phyloP scores from a whole-genome alignment of 2,113 vertebrate genomes.

The Alaudala cheleensis region DNA sequence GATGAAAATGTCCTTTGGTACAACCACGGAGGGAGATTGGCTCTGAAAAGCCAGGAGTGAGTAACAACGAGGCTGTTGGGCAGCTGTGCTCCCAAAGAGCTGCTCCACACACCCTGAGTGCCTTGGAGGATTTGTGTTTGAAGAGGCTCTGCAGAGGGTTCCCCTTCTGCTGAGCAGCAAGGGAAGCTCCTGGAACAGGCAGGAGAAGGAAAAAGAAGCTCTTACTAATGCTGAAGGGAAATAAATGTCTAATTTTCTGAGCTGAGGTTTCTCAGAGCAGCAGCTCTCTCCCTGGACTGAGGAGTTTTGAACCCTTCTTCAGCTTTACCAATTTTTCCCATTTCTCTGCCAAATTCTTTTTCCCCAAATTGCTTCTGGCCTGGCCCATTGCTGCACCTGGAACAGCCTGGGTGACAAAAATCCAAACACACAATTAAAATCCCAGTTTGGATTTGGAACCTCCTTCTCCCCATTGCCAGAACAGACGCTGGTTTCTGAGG shows the following conservation, averaged over 20 bases:
- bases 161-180: not conserved
- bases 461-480: not conserved
- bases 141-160: not conserved
- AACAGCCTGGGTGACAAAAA: not conserved
- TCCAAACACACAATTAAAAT: not conserved
- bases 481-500: not conserved
- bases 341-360: not conserved
- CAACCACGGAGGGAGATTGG: not conserved
- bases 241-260: not conserved
- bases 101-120: not conserved
- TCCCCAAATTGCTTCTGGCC: not conserved
- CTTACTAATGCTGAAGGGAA: not conserved
- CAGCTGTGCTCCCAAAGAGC: not conserved
- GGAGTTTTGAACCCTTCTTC: not conserved
- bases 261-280: not conserved
- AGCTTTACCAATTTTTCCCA: not conserved
- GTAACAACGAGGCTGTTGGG: not conserved
- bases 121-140: not conserved
- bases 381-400: not conserved
- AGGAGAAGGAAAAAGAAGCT: not conserved
- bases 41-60: not conserved
- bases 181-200: not conserved
- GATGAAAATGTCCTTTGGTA: not conserved
- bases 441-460: not conserved
- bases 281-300: not conserved